Evolutionary conservation across 2,888 invertebrate species (phyloP).

Genomic region (Argyresthia albistria): DNA sequence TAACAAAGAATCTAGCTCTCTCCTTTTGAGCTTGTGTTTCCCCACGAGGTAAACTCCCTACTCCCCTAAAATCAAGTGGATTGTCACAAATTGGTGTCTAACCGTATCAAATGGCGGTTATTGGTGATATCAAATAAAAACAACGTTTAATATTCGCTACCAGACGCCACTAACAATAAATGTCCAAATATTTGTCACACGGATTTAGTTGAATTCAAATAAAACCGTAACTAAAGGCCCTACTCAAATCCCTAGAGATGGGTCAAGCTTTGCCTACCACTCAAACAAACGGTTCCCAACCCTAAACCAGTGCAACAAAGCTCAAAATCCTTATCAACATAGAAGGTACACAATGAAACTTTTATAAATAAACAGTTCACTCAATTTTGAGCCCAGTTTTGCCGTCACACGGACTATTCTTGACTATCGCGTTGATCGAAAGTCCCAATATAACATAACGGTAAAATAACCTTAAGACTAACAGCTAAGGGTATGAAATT

Average conservation of each 20-base stretch:
- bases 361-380: not conserved
- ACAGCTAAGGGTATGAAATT: conserved; percentile 15
- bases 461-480: not conserved
- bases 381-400: not conserved
- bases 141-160: conserved; percentile 62
- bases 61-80: conserved; percentile 12
- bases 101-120: conserved; percentile 41
- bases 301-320: not conserved
- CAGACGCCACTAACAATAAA: conserved; percentile 50
- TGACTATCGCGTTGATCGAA: too few species aligned
- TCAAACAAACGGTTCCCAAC: not conserved
- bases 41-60: too few species aligned
- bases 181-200: conserved; percentile 69
- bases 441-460: too few species aligned
- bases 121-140: conserved; percentile 41
- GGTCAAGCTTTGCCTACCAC: conserved; percentile 32
- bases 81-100: conserved; percentile 21
- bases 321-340: too few species aligned
- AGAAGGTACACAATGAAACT: not conserved
- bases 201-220: conserved; percentile 61
- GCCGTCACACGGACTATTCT: too few species aligned
- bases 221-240: conserved; percentile 64
- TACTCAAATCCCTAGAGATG: conserved; percentile 53
- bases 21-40: too few species aligned
- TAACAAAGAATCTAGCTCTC: too few species aligned